Percentiles rank a stretch among this genome's conserved stretches.
Evolutionary conservation across 35 echinoderm and acorn worm genomes (phyloP).

Genomic region (Acanthaster planci): DNA sequence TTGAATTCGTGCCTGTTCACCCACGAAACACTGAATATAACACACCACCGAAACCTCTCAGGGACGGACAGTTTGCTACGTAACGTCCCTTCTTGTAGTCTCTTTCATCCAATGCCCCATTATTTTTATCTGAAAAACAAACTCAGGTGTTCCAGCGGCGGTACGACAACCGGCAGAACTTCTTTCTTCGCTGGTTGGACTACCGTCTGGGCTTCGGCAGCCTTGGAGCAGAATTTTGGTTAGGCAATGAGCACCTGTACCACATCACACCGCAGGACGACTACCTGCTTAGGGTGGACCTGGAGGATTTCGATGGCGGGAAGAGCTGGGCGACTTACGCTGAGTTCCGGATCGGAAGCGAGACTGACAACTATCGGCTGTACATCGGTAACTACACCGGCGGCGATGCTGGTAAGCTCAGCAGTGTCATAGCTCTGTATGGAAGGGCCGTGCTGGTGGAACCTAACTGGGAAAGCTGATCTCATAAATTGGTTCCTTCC

Average conservation of each 20-base stretch:
- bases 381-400: conserved; percentile 50
- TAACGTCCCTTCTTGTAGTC: no score
- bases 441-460: background rate
- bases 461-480: background rate
- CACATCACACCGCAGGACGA: conserved; percentile 33
- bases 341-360: conserved; percentile 51
- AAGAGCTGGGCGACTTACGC: conserved; percentile 44
- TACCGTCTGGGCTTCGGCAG: conserved; percentile 71
- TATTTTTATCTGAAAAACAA: no score
- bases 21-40: no score
- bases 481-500: background rate
- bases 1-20: no score
- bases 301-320: conserved; percentile 52
- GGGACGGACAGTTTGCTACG: no score
- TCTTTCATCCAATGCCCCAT: no score
- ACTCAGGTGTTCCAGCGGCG: conserved; percentile 67
- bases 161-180: conserved; percentile 33
- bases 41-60: no score
- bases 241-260: conserved; percentile 67
- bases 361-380: conserved; percentile 54
- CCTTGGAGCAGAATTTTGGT: conserved; percentile 44
- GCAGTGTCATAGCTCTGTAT: no score
- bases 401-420: conserved; percentile 63
- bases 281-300: conserved; percentile 58
- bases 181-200: conserved; percentile 51